Evolutionary conservation across 2,113 vertebrate species (phyloP), one percentile per base, ranked within the genome.

Genomic region (Hylia prasina): DNA sequence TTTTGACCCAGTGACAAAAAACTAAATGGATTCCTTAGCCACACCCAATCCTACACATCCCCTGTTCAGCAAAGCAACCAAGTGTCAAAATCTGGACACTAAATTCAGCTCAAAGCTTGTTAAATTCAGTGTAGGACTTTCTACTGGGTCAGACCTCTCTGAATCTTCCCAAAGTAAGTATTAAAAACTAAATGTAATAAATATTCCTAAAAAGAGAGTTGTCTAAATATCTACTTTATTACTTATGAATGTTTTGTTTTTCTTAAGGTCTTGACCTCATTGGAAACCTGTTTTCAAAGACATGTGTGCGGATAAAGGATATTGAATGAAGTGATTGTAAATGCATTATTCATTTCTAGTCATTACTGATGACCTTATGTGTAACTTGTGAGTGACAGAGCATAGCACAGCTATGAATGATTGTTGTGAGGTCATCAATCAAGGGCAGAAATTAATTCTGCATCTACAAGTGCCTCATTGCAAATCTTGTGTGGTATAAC

Each of bases 341-440:
- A 95, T 92, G 30, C 31, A 78, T 88, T 91, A 85, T 92, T 94
- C 18, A 86, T 95, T 93, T 76, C 23, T 79, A 87, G 57, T 81
- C 82, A 71, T 84, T 95, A 92, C 56, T 54, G 78, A 76, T 85
- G 70, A 82, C 70, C 65, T 94, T 87, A 76, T 22, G 56, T 64
- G 50, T 57, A 76, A 87, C 47, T 91, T 54, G 24, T 85, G 86
- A 82, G 45, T 81, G 25, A 39, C 42, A 66, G 83, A 79, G 27
- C 65, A 73, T 37, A 82, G 39, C 53, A 58, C 12, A 88, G 25
- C 18, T 76, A 33, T n/a, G 66, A 94, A 57, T 73, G 53, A 83
- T 58, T 76, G 31, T 35, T 82, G 58, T 71, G 80, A 87, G 28
- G 33, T 91, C 72, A 92, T 91, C 76, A 89, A 7, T 89, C 87